phyloP scores from a whole-genome alignment of 2,797 vertebrate genomes.

The Chelonia mydas region DNA sequence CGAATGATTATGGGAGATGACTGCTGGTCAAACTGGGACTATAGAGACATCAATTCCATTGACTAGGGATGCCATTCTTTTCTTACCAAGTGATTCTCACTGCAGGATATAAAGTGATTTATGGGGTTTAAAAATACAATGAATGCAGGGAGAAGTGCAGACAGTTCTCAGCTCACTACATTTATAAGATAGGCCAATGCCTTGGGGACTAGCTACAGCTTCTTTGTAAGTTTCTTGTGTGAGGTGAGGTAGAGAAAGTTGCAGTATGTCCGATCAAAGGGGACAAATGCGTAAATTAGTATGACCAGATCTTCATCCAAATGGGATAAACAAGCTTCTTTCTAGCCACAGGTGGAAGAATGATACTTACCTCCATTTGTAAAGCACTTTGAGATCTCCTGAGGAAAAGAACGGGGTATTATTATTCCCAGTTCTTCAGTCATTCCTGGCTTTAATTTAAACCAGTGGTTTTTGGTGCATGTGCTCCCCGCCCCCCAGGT shows the following conservation, averaged over 20 bases:
- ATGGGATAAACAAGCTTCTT: neutral
- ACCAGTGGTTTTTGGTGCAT: neutral
- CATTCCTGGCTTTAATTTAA: neutral
- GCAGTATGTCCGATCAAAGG: neutral
- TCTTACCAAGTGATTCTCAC: neutral
- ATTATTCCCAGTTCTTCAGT: neutral
- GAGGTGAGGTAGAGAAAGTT: neutral
- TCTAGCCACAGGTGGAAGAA: neutral
- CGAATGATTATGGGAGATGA: neutral
- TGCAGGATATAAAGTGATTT: neutral
- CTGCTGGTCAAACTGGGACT: neutral
- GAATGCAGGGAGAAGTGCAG: neutral
- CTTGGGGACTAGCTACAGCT: neutral
- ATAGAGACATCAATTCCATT: rapidly evolving
- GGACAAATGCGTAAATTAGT: neutral
- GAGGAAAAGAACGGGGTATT: neutral
- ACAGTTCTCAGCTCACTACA: neutral
- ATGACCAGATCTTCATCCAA: neutral
- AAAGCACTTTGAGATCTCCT: neutral
- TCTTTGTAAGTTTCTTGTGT: neutral
- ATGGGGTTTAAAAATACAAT: neutral
- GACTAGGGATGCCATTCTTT: rapidly evolving
- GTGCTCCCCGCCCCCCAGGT: neutral
- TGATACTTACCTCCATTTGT: neutral
- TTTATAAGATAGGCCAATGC: neutral